Base-by-base conservation (phyloP, 1,140 invertebrate species). In the Akabosia matsudoensis region DNA sequence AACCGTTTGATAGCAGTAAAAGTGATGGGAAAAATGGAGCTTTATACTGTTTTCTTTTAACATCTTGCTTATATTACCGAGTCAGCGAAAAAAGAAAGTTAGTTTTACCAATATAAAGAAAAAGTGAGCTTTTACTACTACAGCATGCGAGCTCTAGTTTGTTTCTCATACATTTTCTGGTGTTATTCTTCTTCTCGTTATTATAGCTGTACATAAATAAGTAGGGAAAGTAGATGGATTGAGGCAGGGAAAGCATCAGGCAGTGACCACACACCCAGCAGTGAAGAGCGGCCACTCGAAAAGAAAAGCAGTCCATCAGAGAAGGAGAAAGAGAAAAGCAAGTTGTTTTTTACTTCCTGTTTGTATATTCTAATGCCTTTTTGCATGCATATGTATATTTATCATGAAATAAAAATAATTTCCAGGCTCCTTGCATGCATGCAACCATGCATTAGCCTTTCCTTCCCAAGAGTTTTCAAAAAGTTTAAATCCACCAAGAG, bases 301-400 rank as follows among this genome's bases (percentile, higher is more conserved):
- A 18, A 10, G 18, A 18, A 7, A 45, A 10, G 7, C 7, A 45
- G 37, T 45, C 37, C 37, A 45, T 45, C 37, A 45, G 37, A n/a
- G n/a, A n/a, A n/a, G 37, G 18, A 45, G 37, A 45, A 45, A 18
- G 4, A 22, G 24, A 22, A 61, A 24, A 24, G 24, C 13, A 22
- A 24, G 7, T 10, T 22, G 13, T 61, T n/a, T 67, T 67, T 67
- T 30, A 67, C 61, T 67, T 67, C 61, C 30, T 30, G 28, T 67
- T 22, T 30, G 61, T 67, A n/a, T n/a, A 67, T 67, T 67, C 61
- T 67, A 67, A 67, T 67, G 61, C 61, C 31, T 67, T 30, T 30
- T 67, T 30, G 61, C 61, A 67, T 67, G 61, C 61, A 67, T 67
- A 67, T 67, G 61, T 31, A 67, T 67, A 67, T 67, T 67, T 67